Evolutionary conservation across 2,113 vertebrate genomes (phyloP), one percentile per base, ranked within the genome.

Genomic region (Nothobranchius kuhntae): DNA sequence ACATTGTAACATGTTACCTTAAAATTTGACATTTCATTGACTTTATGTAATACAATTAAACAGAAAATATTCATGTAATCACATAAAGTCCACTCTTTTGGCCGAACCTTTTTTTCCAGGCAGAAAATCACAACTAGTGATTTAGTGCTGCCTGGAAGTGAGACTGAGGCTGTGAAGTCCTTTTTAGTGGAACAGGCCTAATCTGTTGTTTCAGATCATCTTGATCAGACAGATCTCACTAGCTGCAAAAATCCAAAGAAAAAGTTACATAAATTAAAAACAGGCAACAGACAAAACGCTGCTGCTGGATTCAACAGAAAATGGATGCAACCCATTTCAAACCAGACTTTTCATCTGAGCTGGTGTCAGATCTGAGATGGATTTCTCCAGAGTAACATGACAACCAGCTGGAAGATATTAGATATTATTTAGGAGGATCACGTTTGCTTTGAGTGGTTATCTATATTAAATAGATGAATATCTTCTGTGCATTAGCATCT

Each of bases 81-180:
- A 30, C 30, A 30, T 1, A 30, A 30, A 30, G 30, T 30, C 30
- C 2, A 30, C 30, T 30, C 4, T 30, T 30, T 30, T 30, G 30
- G 30, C 30, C 30, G 30, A 30, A 3, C 30, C 30, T 30, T 2
- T 30, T 30, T 30, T 30, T 30, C 30, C 2, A 4, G 55, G 64
- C 47, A 77, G 42, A 54, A 65, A 56, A 70, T 52, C 68, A 66
- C 65, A 63, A 56, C 65, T 65, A 44, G 56, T 35, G 53, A 48
- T 66, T 61, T 35, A 26, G 7, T 13, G 7, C 57, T 42, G 53
- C 47, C 62, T 48, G 73, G 64, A 66, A 53, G 75, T 70, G 84
- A 44, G 76, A 77, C 51, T 35, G 64, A 24, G 53, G 66, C 69
- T 69, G 76, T 76, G 59, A 73, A 73, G 61, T 63, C 12, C 44